These are phyloP conservation scores for Stichodactyla helianthus DNA, from an alignment of 64 coral and sea anemone genomes.

Conservation along the genomic window DNA sequence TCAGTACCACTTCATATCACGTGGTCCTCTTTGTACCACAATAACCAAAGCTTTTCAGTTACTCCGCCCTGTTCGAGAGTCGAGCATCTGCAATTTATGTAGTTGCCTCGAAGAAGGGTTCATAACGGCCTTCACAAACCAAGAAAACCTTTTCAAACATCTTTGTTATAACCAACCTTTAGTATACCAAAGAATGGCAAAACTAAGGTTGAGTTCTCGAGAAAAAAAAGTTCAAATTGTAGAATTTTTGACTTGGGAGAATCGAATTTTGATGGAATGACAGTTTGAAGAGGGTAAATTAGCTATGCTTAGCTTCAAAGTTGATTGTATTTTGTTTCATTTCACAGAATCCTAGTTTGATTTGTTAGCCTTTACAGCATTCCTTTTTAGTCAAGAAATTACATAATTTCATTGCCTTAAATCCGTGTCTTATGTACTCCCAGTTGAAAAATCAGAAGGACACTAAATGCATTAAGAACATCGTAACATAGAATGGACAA, in stretches of 20 bases:
- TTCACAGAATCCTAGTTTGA: neutral
- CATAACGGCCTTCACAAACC: neutral
- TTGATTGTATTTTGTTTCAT: slow-evolving; percentile 1
- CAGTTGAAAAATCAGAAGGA: neutral
- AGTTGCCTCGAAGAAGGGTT: neutral
- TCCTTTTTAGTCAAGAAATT: too few relatives aligned
- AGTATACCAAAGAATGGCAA: neutral
- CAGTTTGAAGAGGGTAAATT: neutral
- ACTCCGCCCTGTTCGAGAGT: slow-evolving; percentile 3
- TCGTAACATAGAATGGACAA: neutral
- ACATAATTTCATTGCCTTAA: neutral
- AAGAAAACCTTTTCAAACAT: neutral
- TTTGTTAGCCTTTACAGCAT: neutral
- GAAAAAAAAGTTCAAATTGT: neutral
- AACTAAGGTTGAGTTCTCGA: neutral
- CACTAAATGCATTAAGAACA: neutral
- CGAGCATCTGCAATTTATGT: neutral
- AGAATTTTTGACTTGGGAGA: neutral
- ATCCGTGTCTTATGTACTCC: neutral
- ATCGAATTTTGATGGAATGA: neutral
- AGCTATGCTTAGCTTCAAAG: neutral
- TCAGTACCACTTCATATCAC: slow-evolving; percentile 5
- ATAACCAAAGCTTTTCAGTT: slow-evolving; percentile 12
- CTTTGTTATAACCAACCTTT: neutral
- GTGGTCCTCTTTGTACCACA: neutral